Evolutionary conservation across 2,113 vertebrate species (phyloP), one percentile per base, ranked within the genome.

Genomic region (Limnothrissa miodon): DNA sequence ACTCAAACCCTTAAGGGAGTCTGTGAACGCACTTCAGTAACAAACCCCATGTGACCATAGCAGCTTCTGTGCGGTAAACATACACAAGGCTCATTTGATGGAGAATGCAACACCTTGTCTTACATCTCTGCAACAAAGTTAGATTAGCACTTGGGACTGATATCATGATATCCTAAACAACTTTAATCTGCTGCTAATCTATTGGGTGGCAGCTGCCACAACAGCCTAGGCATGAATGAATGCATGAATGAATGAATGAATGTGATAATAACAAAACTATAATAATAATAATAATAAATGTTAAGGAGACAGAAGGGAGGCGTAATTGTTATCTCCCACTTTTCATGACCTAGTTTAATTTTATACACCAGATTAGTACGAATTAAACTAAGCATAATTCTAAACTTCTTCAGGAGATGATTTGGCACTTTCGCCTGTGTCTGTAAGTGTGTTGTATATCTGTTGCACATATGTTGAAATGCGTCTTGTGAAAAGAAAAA

Each of bases 211-310:
- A 29, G 59, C 29, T 9, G 25, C 29, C 78, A 78, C 23, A 39
- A 0, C 19, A 23, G 4, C 2, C 48, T 15, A 2, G 13, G 46
- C 15, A 29, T 66, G 25, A 62, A 62, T 62, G 8, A 62, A n/a
- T n/a, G n/a, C n/a, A n/a, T n/a, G n/a, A n/a, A n/a, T n/a, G n/a
- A n/a, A n/a, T n/a, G n/a, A n/a, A n/a, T n/a, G n/a, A n/a, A n/a
- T n/a, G n/a, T 21, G 23, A 56, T 1, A 19, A 56, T 21, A n/a
- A 19, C 1, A 56, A 56, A 21, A 56, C 1, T 56, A 48, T 48
- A 15, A 48, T 48, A 56, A 83, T 79, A 79, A 83, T 62, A 83
- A 83, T 62, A 62, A 83, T 62, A 44, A 79, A 80, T 84, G 53
- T 36, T 36, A 56, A 33, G 25, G 10, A 48, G 66, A 44, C 83